Evolutionary conservation across 2,888 invertebrate genomes (phyloP), one percentile per base, ranked within the genome.

Genomic region (Lottia gigantea): DNA sequence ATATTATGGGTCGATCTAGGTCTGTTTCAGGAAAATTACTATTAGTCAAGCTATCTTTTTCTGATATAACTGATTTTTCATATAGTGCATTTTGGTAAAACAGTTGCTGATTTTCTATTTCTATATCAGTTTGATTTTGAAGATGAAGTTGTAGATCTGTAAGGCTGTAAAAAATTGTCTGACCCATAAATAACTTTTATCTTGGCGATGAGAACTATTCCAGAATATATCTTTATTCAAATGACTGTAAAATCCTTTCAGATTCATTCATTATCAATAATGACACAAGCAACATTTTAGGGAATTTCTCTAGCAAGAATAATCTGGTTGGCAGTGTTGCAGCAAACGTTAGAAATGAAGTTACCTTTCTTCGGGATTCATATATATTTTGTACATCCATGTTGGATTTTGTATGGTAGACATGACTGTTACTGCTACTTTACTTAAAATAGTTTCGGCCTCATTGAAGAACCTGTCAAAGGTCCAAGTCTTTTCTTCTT

Each of bases 381-480:
- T 23, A 55, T 55, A 55, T 55, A 55, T 55, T 55, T 55, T 55
- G 14, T 55, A 55, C 23, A 55, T 19, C 55, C 55, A 55, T 2
- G 55, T 55, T 55, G 55, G 55, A 55, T 55, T 55, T 55, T 19
- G 55, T 55, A 11, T 14, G 2, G 79, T 90, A 4, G 78, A 75
- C 66, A 82, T 79, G 19, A 80, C 68, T 64, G 76, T 73, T 11
- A 81, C 67, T 46, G 93, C 81, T 77, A 86, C 88, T 62, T 88
- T 78, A 55, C 74, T 74, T 68, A 95, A 90, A 4, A 94, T 92
- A 46, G 92, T 91, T n/a, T 94, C 95, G 0, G 96, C 96, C 86
- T 95, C 94, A 0, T 92, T 92, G 87, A 98, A 98, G 89, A 97
- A 97, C 76, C 93, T 91, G 67, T 97, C 97, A 86, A 97, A 98